Evolutionary conservation across 2,113 vertebrate species (phyloP), one percentile per base, ranked within the genome.

Genomic region (Megaceryle maxima): DNA sequence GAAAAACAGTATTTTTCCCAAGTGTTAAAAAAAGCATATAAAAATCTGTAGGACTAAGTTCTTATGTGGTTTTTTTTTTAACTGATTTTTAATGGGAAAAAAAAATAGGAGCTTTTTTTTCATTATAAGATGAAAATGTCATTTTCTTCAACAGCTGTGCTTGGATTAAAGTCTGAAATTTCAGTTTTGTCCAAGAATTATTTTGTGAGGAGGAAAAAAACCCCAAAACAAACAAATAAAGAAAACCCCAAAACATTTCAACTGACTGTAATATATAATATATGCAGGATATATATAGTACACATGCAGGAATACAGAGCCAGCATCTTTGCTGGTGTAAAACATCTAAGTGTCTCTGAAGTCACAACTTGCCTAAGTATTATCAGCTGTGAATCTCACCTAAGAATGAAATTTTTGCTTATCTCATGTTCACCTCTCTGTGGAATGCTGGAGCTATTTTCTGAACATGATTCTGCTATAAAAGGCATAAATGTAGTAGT

Each of bases 201-300:
- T 95, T 92, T 76, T 90, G 35, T 2, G 6, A 88, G 68, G 31
- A 85, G 63, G 4, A 57, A 86, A 89, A 88, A 72, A 74, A 39
- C 10, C 39, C 39, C 39, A 11, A 11, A 41, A 41, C 39, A 1
- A 2, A 43, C 19, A 31, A 12, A 57, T 12, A 20, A n/a, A 48
- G 25, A 51, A 51, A 25, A 13, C 22, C 6, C 24, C 24, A 64
- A 64, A 66, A 19, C 43, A 80, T 81, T 78, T 84, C 2, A 5
- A 82, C 80, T 91, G 93, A 89, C 87, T 96, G n/a, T 89, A 89
- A 92, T 93, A 91, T 93, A 91, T 95, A 89, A 94, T 90, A 94
- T 96, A 97, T 94, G 91, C 93, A 94, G 87, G 83, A 95, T 97
- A 97, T 95, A 96, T 96, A 94, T 96, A 96, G 83, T 91, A 91